Conservation (phyloP, 2,888 invertebrate species). For the Diarsia rubi region DNA sequence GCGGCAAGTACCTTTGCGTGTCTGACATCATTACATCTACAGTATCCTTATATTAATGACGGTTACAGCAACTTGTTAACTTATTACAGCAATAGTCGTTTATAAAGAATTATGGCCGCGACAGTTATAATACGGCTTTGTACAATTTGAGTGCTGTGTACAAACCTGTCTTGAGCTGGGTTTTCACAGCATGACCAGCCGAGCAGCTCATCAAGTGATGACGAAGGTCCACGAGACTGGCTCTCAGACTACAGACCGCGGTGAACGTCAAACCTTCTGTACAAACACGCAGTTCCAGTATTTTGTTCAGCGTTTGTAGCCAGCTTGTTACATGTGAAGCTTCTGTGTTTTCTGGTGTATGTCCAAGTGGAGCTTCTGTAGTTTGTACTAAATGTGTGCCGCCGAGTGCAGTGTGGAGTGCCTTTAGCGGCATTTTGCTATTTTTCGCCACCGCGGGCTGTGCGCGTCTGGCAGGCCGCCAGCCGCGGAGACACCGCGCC, state of each 20-base stretch:
- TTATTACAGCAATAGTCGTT: conserved; percentile 10
- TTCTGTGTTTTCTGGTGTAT: no score
- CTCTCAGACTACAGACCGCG: not conserved
- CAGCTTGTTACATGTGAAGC: not conserved
- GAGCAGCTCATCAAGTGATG: not conserved
- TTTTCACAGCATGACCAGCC: not conserved
- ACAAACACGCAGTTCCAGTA: no score
- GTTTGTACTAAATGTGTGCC: conserved; percentile 10
- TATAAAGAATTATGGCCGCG: not conserved
- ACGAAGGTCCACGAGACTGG: not conserved
- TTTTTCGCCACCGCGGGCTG: conserved; percentile 29
- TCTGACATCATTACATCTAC: conserved; percentile 6
- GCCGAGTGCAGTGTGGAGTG: conserved; percentile 15
- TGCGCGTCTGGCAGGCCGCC: conserved; percentile 34
- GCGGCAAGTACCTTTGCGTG: conserved; percentile 5
- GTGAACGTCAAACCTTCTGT: not conserved
- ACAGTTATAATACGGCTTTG: not conserved
- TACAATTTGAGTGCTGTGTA: not conserved
- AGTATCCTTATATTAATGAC: not conserved
- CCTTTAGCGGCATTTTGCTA: conserved; percentile 27
- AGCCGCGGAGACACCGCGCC: conserved; percentile 6
- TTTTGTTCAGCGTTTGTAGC: not conserved
- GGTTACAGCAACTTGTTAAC: not conserved
- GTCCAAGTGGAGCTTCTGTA: conserved; percentile 19
- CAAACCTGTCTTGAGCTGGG: not conserved